Evolutionary conservation across 2,797 vertebrate species (phyloP).

Genomic region (Thunnus albacares): DNA sequence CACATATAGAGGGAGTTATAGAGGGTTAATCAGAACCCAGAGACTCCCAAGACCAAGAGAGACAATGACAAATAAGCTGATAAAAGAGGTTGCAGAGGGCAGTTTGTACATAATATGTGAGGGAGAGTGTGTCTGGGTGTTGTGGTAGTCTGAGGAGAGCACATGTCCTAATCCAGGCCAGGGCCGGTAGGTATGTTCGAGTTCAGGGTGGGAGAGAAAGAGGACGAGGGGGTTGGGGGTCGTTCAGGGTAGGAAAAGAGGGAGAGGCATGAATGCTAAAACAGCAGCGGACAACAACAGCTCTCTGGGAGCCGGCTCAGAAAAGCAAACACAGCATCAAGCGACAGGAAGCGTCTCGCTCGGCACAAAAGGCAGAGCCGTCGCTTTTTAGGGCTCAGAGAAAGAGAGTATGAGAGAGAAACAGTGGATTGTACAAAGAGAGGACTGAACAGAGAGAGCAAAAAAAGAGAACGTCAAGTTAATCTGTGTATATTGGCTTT

Average conservation of each 20-base stretch:
- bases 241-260: slow-evolving; percentile 48
- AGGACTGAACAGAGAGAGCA: slow-evolving; percentile 31
- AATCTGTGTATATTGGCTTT: slow-evolving; percentile 23
- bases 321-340: slow-evolving; percentile 88
- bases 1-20: slow-evolving; percentile 21
- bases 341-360: slow-evolving; percentile 85
- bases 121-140: background rate
- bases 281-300: slow-evolving; percentile 81
- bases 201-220: slow-evolving; percentile 45
- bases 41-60: slow-evolving; percentile 19
- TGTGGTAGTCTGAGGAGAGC: slow-evolving; percentile 33
- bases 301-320: slow-evolving; percentile 80
- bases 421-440: slow-evolving; percentile 21
- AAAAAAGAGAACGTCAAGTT: slow-evolving; percentile 8
- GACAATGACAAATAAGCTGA: slow-evolving; percentile 47
- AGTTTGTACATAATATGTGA: slow-evolving; percentile 8
- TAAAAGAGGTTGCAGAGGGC: slow-evolving; percentile 31
- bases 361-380: slow-evolving; percentile 76
- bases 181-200: slow-evolving; percentile 34
- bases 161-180: slow-evolving; percentile 28
- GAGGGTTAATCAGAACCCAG: slow-evolving; percentile 26
- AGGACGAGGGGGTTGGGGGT: slow-evolving; percentile 46
- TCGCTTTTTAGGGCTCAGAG: slow-evolving; percentile 64
- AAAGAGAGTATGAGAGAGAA: slow-evolving; percentile 58
- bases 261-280: slow-evolving; percentile 80